Evolutionary conservation across 2,797 vertebrate genomes (phyloP).

Genomic region (Denticeps clupeoides): DNA sequence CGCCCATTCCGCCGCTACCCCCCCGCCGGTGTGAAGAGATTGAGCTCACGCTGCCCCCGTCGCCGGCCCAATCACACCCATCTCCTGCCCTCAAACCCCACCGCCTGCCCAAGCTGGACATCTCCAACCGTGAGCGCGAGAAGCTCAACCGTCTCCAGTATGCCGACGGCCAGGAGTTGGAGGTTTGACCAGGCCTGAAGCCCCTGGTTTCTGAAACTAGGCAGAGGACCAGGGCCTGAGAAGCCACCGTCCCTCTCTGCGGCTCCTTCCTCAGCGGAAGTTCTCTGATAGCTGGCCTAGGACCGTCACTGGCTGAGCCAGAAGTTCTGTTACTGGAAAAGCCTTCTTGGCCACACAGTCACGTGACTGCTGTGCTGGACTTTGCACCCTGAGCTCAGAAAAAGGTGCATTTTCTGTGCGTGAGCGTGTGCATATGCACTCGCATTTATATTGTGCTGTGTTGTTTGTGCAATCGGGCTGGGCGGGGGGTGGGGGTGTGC

Average conservation of each 20-base stretch:
- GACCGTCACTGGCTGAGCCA: too few relatives aligned
- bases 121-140: conserved; percentile 66
- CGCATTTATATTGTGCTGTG: too few relatives aligned
- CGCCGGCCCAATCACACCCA: conserved; percentile 39
- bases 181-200: conserved; percentile 47
- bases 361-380: too few relatives aligned
- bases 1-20: background rate
- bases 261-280: conserved; percentile 12
- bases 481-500: too few relatives aligned
- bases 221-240: too few relatives aligned
- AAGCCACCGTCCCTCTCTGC: conserved; percentile 16
- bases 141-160: conserved; percentile 65
- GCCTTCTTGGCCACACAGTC: too few relatives aligned
- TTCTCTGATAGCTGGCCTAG: background rate
- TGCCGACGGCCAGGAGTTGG: conserved; percentile 53
- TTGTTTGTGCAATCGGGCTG: too few relatives aligned
- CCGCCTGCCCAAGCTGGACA: conserved; percentile 58
- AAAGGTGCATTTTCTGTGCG: too few relatives aligned
- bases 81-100: conserved; percentile 50
- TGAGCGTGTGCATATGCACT: background rate
- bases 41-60: conserved; percentile 53
- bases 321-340: too few relatives aligned
- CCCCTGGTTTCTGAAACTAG: background rate
- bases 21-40: conserved; percentile 51
- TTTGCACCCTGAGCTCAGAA: too few relatives aligned